Percentiles rank a stretch among this genome's conserved stretches.
Conservation (phyloP, 1,140 invertebrate species). For the Helicorthomorpha holstii region DNA sequence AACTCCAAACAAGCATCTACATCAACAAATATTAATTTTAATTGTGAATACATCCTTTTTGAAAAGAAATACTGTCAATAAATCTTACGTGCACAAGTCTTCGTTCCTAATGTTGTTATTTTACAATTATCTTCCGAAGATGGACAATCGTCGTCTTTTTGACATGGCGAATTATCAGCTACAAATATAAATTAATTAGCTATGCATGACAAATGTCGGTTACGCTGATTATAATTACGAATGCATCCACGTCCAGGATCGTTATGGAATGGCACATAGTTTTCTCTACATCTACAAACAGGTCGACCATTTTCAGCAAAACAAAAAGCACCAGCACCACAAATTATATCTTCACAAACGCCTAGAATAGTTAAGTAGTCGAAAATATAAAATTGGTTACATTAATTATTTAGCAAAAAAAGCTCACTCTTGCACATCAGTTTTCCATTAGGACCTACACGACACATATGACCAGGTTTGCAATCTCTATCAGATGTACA, state of each 20-base stretch:
- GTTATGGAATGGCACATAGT: constrained; percentile 63
- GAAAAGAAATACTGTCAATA: not conserved
- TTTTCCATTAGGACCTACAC: constrained; percentile 56
- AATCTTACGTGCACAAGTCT: constrained; percentile 17
- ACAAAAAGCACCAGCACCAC: constrained; percentile 68
- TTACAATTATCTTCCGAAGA: constrained; percentile 11
- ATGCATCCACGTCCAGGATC: constrained; percentile 3
- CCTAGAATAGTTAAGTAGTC: not conserved
- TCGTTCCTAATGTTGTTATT: constrained; percentile 16
- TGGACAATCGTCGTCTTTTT: constrained; percentile 7
- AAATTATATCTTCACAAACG: constrained; percentile 38
- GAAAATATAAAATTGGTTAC: constrained; percentile 39
- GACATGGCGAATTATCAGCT: not conserved
- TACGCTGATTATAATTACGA: constrained; percentile 3
- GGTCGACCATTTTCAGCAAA: constrained; percentile 69
- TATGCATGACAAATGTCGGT: not conserved
- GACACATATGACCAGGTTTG: constrained; percentile 59
- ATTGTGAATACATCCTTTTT: not conserved
- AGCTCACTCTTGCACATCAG: constrained; percentile 31
- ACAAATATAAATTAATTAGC: not conserved
- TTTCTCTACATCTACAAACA: constrained; percentile 72
- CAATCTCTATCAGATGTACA: constrained; percentile 71
- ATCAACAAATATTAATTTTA: not conserved
- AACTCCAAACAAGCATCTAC: constrained; percentile 50
- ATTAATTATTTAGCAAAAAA: not conserved